Percentiles rank a stretch among this genome's conserved stretches.
phyloP scores from a whole-genome alignment of 2,797 vertebrate genomes.

The Falco naumanni region DNA sequence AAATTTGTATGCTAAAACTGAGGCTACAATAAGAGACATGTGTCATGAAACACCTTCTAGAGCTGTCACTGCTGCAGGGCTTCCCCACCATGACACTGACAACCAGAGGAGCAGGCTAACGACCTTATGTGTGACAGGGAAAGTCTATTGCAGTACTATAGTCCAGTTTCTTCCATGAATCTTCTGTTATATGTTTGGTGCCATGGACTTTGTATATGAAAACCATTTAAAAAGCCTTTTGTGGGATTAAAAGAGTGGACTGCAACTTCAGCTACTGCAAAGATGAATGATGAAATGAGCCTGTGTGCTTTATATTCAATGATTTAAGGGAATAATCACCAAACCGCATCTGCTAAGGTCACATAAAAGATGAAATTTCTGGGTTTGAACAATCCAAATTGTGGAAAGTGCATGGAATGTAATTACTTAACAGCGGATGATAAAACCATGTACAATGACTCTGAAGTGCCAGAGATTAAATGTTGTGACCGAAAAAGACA shows the following conservation, averaged over 20 bases:
- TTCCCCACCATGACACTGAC: fast-evolving
- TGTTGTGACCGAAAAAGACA: constrained; percentile 3
- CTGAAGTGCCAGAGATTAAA: neutral
- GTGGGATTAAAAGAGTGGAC: neutral
- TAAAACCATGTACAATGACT: neutral
- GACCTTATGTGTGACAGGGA: neutral
- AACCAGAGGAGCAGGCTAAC: neutral
- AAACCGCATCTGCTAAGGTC: constrained; percentile 19
- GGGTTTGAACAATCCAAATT: neutral
- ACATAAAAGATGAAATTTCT: neutral
- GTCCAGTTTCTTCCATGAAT: neutral
- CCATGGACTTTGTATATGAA: neutral
- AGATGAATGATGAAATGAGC: neutral
- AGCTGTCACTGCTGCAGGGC: neutral
- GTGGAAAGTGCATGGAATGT: neutral
- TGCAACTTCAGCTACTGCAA: neutral
- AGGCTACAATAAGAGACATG: neutral
- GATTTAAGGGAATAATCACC: neutral
- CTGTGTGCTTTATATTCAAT: neutral
- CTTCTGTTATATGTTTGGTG: neutral
- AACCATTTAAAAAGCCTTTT: neutral
- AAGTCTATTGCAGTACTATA: fast-evolving
- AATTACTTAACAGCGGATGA: neutral
- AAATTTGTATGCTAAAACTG: neutral
- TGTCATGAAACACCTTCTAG: neutral